phyloP scores from a whole-genome alignment of 2,113 vertebrate species.

The Malaclemys terrapin region DNA sequence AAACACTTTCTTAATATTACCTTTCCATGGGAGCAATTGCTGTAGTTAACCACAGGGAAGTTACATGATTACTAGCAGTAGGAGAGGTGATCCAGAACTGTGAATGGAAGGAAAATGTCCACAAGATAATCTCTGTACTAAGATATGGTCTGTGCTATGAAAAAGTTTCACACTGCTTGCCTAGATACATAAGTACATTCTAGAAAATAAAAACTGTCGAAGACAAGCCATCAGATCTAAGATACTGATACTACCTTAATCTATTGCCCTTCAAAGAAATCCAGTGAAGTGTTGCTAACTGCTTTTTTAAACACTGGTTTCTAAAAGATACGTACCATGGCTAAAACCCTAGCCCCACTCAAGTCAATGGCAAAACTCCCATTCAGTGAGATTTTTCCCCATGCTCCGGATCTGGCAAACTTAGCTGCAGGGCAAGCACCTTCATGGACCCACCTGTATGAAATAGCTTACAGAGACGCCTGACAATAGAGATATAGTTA shows the following conservation, averaged over 20 bases:
- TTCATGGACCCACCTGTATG: background rate
- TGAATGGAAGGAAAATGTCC: conserved; percentile 17
- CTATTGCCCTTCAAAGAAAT: background rate
- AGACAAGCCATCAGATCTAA: background rate
- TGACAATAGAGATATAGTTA: background rate
- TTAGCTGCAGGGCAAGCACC: background rate
- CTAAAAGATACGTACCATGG: background rate
- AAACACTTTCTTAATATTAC: background rate
- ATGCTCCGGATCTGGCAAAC: background rate
- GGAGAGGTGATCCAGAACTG: background rate
- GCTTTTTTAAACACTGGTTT: background rate
- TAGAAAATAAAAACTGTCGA: background rate
- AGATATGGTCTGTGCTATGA: background rate
- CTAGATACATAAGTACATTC: background rate
- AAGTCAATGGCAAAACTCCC: background rate
- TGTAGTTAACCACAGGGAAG: conserved; percentile 50
- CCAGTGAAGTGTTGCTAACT: background rate
- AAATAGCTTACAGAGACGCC: background rate
- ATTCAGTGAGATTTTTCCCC: background rate
- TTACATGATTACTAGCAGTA: background rate
- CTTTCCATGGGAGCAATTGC: background rate
- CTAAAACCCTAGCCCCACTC: background rate
- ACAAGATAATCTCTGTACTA: conserved; percentile 1
- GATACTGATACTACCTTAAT: background rate
- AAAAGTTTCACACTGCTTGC: background rate